Base-by-base conservation (phyloP, 2,113 vertebrate genomes). In the Ranitomeya variabilis region DNA sequence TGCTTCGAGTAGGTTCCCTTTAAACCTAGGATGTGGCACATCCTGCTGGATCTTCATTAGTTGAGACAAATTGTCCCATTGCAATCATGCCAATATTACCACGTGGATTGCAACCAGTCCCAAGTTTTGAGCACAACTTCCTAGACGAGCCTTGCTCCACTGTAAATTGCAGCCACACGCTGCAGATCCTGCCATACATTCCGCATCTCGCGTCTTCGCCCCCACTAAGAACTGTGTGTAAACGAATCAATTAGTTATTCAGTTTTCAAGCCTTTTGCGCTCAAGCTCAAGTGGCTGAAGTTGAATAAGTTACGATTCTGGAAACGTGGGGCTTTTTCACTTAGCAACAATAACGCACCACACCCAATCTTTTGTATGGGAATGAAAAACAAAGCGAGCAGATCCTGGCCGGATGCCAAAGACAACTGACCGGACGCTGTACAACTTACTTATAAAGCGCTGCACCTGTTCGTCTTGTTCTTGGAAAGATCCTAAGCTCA, bases 321-420 rank as follows among this genome's bases (percentile, higher is more conserved):
- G 45, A 88, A 88, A 60, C n/a, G 11, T 82, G 45, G 37, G 45
- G 21, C 69, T 77, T 76, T 74, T 55, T 60, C 16, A 16, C 80
- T 64, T 83, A 64, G 79, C 19, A 83, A 81, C 67, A 13, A 77
- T 45, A 23, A 89, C 31, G 81, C 21, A 66, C 80, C 81, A 31
- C 87, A 57, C 87, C 87, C 80, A 77, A 18, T 52, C 87, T 82
- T 55, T 83, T 89, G 81, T 89, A 55, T 55, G 31, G 45, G 57
- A 37, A 59, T 15, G 16, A 26, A 55, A 83, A 84, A 71, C 51
- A 51, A n/a, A 84, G 64, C 8, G 51, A 45, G 14, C n/a, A 57
- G 62, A 66, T 66, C 2, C 37, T 74, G 87, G 87, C 80, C n/a
- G 37, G 52, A 7, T 6, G 87, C 87, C 87, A 88, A 88, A 45